phyloP scores from a whole-genome alignment of 2,113 vertebrate genomes.

The Erpornis zantholeuca region DNA sequence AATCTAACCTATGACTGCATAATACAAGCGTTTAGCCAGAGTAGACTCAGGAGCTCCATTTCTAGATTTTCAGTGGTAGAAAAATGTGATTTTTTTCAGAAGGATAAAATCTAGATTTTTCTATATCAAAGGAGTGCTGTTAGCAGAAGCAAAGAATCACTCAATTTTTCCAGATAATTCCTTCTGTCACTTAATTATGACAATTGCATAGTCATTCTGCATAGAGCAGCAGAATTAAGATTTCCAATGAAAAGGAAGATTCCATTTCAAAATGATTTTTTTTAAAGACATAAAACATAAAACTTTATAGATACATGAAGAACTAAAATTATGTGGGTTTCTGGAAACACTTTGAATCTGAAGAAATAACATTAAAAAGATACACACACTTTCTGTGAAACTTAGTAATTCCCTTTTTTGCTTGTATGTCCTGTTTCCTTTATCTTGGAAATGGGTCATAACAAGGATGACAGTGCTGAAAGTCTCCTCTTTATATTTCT shows the following conservation, averaged over 20 bases:
- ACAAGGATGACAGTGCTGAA: neutral
- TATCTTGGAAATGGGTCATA: neutral
- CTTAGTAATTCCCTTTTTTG: neutral
- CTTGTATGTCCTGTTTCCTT: neutral
- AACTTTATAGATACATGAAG: neutral
- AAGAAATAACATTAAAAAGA: neutral
- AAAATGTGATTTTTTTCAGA: neutral
- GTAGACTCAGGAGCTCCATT: neutral
- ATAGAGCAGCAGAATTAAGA: neutral
- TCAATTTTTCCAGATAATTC: neutral
- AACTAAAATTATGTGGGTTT: neutral
- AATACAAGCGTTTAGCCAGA: fast-evolving
- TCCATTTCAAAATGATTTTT: neutral
- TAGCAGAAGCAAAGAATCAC: neutral
- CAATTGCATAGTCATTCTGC: neutral
- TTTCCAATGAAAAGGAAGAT: neutral
- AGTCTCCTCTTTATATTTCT: neutral
- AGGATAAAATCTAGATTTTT: neutral
- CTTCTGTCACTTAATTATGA: neutral
- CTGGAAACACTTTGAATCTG: neutral
- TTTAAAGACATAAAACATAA: neutral
- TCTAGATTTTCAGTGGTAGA: neutral
- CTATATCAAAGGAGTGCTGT: neutral
- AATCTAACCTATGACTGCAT: neutral
- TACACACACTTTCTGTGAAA: neutral